These are phyloP conservation scores for Muntiacus reevesi DNA, from an alignment of 2,113 vertebrate species.

Conservation along the genomic window DNA sequence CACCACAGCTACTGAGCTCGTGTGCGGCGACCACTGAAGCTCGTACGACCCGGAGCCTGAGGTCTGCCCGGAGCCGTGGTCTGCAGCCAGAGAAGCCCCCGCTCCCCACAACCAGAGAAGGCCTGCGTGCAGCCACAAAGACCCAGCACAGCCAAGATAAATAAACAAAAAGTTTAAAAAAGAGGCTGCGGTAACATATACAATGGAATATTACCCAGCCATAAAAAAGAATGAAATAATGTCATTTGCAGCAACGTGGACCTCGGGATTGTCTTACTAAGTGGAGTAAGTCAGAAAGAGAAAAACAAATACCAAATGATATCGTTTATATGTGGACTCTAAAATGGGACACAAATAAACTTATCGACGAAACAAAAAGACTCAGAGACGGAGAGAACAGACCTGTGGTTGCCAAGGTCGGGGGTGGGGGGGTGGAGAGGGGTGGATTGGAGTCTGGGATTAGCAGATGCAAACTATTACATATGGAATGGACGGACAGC, in stretches of 20 bases:
- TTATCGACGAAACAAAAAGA: not conserved
- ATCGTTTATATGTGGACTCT: not conserved
- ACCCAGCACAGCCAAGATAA: not conserved
- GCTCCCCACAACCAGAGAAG: not conserved
- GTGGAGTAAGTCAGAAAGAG: not conserved
- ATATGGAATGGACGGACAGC: not conserved
- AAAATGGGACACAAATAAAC: not conserved
- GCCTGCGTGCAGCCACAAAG: accelerated
- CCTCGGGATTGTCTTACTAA: not conserved
- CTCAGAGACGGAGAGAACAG: not conserved
- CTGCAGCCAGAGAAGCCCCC: not conserved
- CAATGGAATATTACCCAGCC: not conserved
- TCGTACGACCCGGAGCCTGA: too few relatives aligned
- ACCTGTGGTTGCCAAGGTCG: not conserved
- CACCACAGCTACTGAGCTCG: accelerated
- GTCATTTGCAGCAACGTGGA: not conserved
- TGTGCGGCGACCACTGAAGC: too few relatives aligned
- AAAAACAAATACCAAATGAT: not conserved
- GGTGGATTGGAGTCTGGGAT: not conserved
- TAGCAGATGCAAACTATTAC: not conserved
- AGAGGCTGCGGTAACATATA: not conserved
- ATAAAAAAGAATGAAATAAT: not conserved
- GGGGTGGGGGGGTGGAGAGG: not conserved
- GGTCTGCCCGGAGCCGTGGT: not conserved
- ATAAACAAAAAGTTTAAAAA: not conserved